Percentiles rank a stretch among this genome's conserved stretches.
Evolutionary conservation across 2,113 vertebrate genomes (phyloP).

Genomic region (Oncorhynchus nerka): DNA sequence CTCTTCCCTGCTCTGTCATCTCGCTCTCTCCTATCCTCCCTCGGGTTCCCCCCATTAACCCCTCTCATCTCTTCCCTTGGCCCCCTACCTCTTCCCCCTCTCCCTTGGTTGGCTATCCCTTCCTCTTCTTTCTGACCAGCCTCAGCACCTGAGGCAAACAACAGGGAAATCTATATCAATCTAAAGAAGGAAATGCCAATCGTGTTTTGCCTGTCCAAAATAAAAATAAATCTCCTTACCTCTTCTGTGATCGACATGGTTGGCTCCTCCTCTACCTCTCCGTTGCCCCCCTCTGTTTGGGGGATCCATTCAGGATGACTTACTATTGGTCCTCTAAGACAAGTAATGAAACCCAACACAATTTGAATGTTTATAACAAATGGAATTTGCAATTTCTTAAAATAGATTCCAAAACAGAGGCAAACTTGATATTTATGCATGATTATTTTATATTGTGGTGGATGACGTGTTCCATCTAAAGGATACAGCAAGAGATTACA

Average conservation of each 20-base stretch:
- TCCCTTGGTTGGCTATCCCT: neutral
- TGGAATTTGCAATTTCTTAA: too few species aligned
- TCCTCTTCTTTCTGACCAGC: slow-evolving; percentile 26
- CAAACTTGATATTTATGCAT: too few species aligned
- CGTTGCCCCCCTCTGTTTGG: neutral
- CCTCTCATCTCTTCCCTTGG: neutral
- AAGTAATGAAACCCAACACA: too few species aligned
- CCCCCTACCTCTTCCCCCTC: neutral
- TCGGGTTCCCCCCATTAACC: neutral
- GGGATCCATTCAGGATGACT: too few species aligned
- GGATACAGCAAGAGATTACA: too few species aligned
- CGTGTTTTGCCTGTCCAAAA: neutral
- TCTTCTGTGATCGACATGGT: neutral
- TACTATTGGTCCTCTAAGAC: too few species aligned
- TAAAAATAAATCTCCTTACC: neutral
- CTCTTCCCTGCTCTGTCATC: too few species aligned
- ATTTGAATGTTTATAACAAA: too few species aligned
- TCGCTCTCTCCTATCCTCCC: too few species aligned
- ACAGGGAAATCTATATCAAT: neutral
- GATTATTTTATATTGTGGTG: too few species aligned
- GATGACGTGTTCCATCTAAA: too few species aligned
- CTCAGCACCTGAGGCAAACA: slow-evolving; percentile 12
- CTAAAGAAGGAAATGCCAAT: neutral
- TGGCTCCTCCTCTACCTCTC: neutral
- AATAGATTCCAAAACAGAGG: too few species aligned